Percentiles rank a stretch among this genome's conserved stretches.
Evolutionary conservation across 2,113 vertebrate genomes (phyloP).

Genomic region (Uria aalge): DNA sequence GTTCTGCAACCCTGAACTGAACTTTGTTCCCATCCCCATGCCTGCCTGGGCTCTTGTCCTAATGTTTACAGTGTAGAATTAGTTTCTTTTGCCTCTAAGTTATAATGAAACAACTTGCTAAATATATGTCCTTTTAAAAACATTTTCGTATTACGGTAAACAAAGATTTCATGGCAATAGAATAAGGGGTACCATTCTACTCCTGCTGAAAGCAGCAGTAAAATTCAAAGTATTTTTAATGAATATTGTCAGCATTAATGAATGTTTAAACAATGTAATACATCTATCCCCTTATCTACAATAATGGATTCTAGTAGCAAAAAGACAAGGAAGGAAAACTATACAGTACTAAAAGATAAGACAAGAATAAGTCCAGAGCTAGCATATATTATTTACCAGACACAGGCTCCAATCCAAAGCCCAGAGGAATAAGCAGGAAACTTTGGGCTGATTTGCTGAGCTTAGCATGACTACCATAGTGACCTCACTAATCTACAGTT

Average conservation of each 20-base stretch:
- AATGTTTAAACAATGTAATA: neutral
- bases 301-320: neutral
- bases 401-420: neutral
- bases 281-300: neutral
- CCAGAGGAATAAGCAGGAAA: neutral
- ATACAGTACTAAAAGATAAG: slow-evolving; percentile 14
- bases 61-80: neutral
- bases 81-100: neutral
- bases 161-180: neutral
- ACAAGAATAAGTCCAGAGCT: neutral
- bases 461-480: neutral
- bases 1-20: neutral
- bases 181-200: neutral
- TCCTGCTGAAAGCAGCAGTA: neutral
- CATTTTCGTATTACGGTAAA: neutral
- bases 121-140: neutral
- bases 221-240: neutral
- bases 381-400: neutral
- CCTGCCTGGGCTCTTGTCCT: neutral
- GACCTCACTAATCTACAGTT: neutral
- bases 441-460: neutral
- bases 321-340: slow-evolving; percentile 2
- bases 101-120: neutral
- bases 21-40: neutral
- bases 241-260: neutral